phyloP scores from a whole-genome alignment of 2,888 invertebrate genomes.

The Melanostoma mellinum region DNA sequence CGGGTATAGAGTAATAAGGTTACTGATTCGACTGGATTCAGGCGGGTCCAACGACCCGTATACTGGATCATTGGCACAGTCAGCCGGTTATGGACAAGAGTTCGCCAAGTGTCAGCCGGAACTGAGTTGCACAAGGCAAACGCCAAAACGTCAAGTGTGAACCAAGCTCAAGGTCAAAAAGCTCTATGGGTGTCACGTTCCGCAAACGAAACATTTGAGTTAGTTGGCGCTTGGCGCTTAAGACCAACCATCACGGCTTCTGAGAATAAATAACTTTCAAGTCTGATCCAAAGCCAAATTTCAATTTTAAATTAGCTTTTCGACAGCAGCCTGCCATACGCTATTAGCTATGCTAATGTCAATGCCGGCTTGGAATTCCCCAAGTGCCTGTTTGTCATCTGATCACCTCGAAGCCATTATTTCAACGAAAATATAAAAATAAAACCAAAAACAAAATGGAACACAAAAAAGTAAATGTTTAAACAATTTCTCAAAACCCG shows the following conservation, averaged over 20 bases:
- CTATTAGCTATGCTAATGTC: slow-evolving; percentile 66
- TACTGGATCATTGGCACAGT: slow-evolving; percentile 32
- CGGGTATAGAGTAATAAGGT: slow-evolving; percentile 79
- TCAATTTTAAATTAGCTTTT: slow-evolving; percentile 62
- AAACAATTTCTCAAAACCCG: slow-evolving; percentile 65
- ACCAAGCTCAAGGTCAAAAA: slow-evolving; percentile 56
- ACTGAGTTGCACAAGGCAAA: slow-evolving; percentile 71
- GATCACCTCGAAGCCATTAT: slow-evolving; percentile 55
- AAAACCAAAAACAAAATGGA: slow-evolving; percentile 15
- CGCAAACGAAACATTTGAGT: slow-evolving; percentile 37
- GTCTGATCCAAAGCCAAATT: slow-evolving; percentile 49
- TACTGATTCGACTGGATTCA: slow-evolving; percentile 76
- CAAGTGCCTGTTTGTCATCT: slow-evolving; percentile 66
- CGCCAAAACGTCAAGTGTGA: slow-evolving; percentile 64
- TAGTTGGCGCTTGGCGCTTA: slow-evolving; percentile 25
- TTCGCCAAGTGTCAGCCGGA: slow-evolving; percentile 55
- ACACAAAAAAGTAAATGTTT: slow-evolving; percentile 38
- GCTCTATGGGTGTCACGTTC: slow-evolving; percentile 62
- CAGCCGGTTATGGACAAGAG: slow-evolving; percentile 51
- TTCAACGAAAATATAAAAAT: slow-evolving; percentile 7
- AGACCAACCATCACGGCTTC: slow-evolving; percentile 17
- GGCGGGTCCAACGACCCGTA: slow-evolving; percentile 80
- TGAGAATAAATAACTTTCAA: slow-evolving; percentile 29
- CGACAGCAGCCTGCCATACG: slow-evolving; percentile 47
- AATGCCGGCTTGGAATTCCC: slow-evolving; percentile 69